Evolutionary conservation across 1,140 invertebrate genomes (phyloP), one percentile per base, ranked within the genome.

Genomic region (Drosophila sp.): DNA sequence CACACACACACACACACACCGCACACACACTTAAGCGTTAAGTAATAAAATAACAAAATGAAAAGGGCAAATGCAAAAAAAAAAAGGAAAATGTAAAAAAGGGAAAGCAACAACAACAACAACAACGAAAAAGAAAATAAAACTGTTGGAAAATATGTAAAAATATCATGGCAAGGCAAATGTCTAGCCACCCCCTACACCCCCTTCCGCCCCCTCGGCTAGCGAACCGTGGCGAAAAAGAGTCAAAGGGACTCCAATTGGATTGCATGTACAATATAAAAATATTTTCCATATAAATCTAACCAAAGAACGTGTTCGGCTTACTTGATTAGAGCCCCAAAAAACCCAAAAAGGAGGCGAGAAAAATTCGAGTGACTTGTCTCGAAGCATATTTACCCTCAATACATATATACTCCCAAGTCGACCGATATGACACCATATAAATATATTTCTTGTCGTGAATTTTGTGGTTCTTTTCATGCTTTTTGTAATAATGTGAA

Each of bases 251-350:
- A 73, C 30, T 11, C 60, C 75, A 72, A 74, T 77, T 77, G 74
- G 65, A 66, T 70, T 67, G 56, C 73, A 80, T 80, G 84, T 87
- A 50, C 44, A 50, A 27, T 50, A 89, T 87, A 84, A 87, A 87
- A 87, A 89, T 87, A 87, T 87, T 87, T 89, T 87, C 84, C 80
- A 89, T 87, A 87, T 87, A 87, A 87, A 87, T 87, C 84, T 87
- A 87, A 87, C 84, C 89, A 35, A 87, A 78, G 84, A 80, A 87
- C 84, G 84, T 87, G 84, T 87, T 87, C 73, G 84, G 84, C 84
- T 87, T 87, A 84, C 84, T 87, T 87, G 84, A 87, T 87, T 87
- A 87, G 84, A 84, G 66, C 72, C 80, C 35, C n/a, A n/a, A 38
- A 38, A 10, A 70, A 11, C 47, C 62, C 23, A 57, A 57, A 57